Evolutionary conservation across 2,113 vertebrate species (phyloP).

Genomic region (Protobothrops flavoviridis): DNA sequence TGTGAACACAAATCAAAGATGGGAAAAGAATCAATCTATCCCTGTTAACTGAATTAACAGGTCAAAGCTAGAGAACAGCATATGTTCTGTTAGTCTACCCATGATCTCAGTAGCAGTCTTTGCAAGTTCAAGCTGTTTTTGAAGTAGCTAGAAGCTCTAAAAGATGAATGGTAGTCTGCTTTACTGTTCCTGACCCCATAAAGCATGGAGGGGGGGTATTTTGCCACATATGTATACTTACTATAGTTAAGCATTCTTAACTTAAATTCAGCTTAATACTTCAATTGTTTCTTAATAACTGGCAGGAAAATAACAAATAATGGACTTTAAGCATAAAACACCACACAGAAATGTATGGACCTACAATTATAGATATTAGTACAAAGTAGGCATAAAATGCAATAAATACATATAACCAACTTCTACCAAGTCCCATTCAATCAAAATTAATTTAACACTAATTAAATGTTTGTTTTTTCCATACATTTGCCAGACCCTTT

Average conservation of each 20-base stretch:
- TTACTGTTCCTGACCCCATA: not conserved
- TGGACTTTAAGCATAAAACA: not conserved
- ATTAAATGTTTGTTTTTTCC: not conserved
- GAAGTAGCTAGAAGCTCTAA: not conserved
- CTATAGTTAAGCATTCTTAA: not conserved
- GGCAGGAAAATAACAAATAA: not conserved
- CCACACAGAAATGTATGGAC: not conserved
- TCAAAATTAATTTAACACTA: not conserved
- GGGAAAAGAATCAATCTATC: slow-evolving; percentile 34
- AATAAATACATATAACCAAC: too few relatives aligned
- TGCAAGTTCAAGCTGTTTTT: slow-evolving; percentile 29
- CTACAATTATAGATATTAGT: not conserved
- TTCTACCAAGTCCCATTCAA: not conserved
- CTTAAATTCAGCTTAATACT: not conserved
- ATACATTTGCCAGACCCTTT: not conserved
- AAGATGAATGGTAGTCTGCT: not conserved
- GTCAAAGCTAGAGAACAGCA: slow-evolving; percentile 20
- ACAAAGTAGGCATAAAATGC: not conserved
- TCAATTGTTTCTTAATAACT: not conserved
- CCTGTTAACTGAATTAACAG: slow-evolving; percentile 26
- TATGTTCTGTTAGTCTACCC: slow-evolving; percentile 35
- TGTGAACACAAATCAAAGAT: not conserved
- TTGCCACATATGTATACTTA: not conserved
- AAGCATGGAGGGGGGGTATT: not conserved
- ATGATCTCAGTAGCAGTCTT: slow-evolving; percentile 6